Conservation (phyloP, 1,140 invertebrate genomes). For the Drosophila lacertosa region DNA sequence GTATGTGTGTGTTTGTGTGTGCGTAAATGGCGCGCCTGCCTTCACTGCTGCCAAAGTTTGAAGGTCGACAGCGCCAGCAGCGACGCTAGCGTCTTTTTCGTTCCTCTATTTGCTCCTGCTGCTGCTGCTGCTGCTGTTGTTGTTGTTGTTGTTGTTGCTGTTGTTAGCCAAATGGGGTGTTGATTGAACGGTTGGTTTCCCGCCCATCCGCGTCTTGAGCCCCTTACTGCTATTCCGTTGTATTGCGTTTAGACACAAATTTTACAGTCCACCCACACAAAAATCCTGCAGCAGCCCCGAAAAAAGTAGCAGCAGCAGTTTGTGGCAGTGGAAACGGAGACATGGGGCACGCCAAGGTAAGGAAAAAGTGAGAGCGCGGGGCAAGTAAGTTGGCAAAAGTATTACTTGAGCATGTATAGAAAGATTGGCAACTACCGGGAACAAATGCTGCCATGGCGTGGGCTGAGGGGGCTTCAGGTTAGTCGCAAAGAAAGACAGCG, state of each 20-base stretch:
- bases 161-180: constrained; percentile 79
- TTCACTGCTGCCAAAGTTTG: constrained; percentile 33
- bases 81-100: constrained; percentile 21
- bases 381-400: constrained; percentile 62
- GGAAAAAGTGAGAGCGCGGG: background rate
- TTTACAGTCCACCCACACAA: constrained; percentile 65
- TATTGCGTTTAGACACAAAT: constrained; percentile 79
- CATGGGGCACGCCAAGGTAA: background rate
- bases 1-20: constrained; percentile 6
- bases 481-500: constrained; percentile 8
- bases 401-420: constrained; percentile 64
- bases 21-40: background rate
- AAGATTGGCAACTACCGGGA: constrained; percentile 61
- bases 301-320: constrained; percentile 24
- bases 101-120: constrained; percentile 8
- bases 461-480: background rate
- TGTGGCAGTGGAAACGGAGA: background rate
- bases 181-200: constrained; percentile 74
- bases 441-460: background rate
- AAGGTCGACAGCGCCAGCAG: constrained; percentile 39
- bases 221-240: constrained; percentile 39
- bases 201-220: background rate
- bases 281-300: constrained; percentile 1
- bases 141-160: constrained; percentile 37
- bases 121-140: constrained; percentile 16